Evolutionary conservation across 2,113 vertebrate genomes (phyloP), one percentile per base, ranked within the genome.

Genomic region (Puntigrus tetrazona): DNA sequence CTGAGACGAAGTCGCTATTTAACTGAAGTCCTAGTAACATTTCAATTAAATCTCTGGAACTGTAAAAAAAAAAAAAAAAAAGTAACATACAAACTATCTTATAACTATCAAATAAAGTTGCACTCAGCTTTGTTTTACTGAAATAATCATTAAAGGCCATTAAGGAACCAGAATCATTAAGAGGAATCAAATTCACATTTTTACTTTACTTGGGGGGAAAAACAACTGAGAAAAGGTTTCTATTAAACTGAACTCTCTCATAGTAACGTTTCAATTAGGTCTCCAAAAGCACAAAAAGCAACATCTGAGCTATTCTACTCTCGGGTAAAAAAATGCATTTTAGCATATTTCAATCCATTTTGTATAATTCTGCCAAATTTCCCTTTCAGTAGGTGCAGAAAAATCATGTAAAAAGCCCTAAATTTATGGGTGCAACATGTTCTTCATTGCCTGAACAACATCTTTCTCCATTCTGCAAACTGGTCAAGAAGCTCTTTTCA

Each of bases 381-480:
- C 31, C 11, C 11, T 41, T 34, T 27, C 52, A 78, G 18, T 38
- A 22, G 59, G 22, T 59, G 34, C 1, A 27, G 11, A 78, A 78
- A 16, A 41, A 41, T 20, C 18, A 22, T 55, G 7, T 7, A 1
- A 7, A 7, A 22, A 55, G 52, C 52, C 8, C 7, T 20, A 22
- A 57, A 57, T n/a, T 57, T n/a, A 57, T n/a, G 22, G 52, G 22
- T 57, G 52, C 22, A 55, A 76, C 74, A 76, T 75, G 16, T 57
- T 77, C 6, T 55, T 36, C 13, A 36, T 11, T 22, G 31, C 50
- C 5, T 1, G 20, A 55, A 31, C 9, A 0, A 4, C 18, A 38
- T 59, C 52, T 41, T 78, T 61, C 34, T 3, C 76, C 55, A 61
- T 78, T 63, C 16, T 11, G 7, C n/a, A 78, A 78, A 61, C 59